Evolutionary conservation across 2,888 invertebrate species (phyloP).

Genomic region (Entomobrya multifasciata): DNA sequence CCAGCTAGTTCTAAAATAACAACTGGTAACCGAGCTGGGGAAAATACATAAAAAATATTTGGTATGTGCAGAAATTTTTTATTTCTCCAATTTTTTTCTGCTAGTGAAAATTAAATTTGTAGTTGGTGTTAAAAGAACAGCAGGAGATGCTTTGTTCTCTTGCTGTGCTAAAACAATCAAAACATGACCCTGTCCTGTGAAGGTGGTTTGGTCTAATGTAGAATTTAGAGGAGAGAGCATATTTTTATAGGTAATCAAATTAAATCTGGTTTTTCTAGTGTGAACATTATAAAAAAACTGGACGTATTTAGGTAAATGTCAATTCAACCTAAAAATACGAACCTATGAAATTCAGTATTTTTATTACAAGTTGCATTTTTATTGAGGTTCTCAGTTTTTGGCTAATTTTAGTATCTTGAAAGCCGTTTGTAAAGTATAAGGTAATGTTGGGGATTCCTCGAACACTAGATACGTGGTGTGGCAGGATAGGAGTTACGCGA

Average conservation of each 20-base stretch:
- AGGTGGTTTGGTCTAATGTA: background rate
- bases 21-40: background rate
- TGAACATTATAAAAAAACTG: background rate
- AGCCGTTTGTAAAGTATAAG: too few species aligned
- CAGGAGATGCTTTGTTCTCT: background rate
- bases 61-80: background rate
- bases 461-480: too few species aligned
- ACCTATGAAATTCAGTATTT: too few species aligned
- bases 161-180: conserved; percentile 3
- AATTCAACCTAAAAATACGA: too few species aligned
- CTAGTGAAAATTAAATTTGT: background rate
- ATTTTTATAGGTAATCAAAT: conserved; percentile 18
- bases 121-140: conserved; percentile 11
- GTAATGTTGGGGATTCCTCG: too few species aligned
- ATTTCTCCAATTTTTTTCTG: background rate
- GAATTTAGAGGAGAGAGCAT: background rate
- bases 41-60: background rate
- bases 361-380: too few species aligned
- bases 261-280: conserved; percentile 24
- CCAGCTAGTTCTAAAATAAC: background rate
- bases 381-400: too few species aligned
- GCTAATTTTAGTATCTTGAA: too few species aligned
- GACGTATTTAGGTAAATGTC: too few species aligned
- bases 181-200: background rate
- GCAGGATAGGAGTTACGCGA: too few species aligned